Conservation (phyloP, 2,888 invertebrate species). For the Cosmopolites sordidus region DNA sequence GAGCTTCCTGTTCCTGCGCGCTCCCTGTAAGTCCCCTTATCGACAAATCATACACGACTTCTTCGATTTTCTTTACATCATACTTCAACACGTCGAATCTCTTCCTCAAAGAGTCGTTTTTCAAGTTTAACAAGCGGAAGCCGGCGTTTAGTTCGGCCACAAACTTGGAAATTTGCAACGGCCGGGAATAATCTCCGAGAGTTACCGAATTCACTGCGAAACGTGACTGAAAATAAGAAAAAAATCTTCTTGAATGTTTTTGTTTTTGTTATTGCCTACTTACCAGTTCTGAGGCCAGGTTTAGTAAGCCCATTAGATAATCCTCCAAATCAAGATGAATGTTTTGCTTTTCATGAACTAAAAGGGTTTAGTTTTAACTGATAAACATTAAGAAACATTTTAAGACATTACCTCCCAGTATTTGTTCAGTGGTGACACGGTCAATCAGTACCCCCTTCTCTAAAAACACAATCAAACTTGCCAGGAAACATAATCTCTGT, state of each 20-base stretch:
- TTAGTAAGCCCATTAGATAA: constrained; percentile 78
- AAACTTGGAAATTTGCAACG: constrained; percentile 78
- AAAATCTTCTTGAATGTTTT: too few relatives aligned
- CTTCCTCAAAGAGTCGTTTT: constrained; percentile 84
- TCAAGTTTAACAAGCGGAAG: constrained; percentile 82
- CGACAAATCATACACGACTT: constrained; percentile 83
- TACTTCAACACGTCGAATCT: constrained; percentile 85
- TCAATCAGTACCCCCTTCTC: constrained; percentile 71
- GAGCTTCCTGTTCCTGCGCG: not conserved
- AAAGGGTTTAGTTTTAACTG: constrained; percentile 27
- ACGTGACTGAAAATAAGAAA: constrained; percentile 55
- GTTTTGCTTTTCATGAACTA: constrained; percentile 72
- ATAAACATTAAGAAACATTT: not conserved
- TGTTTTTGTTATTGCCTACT: too few relatives aligned
- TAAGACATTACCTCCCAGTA: constrained; percentile 64
- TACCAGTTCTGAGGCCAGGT: constrained; percentile 81
- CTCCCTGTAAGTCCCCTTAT: constrained; percentile 58
- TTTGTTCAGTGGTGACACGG: constrained; percentile 69
- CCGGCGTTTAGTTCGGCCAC: constrained; percentile 85
- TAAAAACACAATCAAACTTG: constrained; percentile 74
- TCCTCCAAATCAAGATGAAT: constrained; percentile 91
- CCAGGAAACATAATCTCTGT: constrained; percentile 74
- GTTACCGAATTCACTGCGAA: constrained; percentile 83
- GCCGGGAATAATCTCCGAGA: constrained; percentile 75
- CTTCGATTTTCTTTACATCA: constrained; percentile 91